A percentile compares a stretch with the other conserved stretches of the same genome.
Conservation (phyloP, 1,140 invertebrate species). For the Dendrolimus punctatus region DNA sequence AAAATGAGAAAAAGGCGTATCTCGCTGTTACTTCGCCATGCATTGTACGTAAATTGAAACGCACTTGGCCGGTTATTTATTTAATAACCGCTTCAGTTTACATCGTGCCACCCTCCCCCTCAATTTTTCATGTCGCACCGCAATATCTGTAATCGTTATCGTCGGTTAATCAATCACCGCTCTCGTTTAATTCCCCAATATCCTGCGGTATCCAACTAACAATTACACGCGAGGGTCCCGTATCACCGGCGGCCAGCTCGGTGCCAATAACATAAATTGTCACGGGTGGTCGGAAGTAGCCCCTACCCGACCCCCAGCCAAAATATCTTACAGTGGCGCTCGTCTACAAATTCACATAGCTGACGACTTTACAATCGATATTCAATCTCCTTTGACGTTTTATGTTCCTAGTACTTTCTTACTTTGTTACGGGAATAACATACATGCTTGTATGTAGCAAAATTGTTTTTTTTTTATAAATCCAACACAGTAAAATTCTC, state of each 20-base stretch:
- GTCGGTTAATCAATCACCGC: conserved; percentile 62
- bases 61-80: no score
- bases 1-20: no score
- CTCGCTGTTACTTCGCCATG: no score
- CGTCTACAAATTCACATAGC: conserved; percentile 37
- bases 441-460: conserved; percentile 44
- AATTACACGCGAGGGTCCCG: conserved; percentile 61
- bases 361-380: conserved; percentile 66
- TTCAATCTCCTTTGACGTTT: conserved; percentile 68
- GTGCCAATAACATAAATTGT: conserved; percentile 68
- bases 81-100: conserved; percentile 21
- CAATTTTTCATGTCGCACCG: conserved; percentile 32
- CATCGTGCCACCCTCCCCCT: conserved; percentile 8
- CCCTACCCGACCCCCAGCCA: conserved; percentile 16
- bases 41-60: no score
- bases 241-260: conserved; percentile 47
- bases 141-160: conserved; percentile 60
- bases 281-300: conserved; percentile 45
- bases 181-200: conserved; percentile 65
- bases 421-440: conserved; percentile 58
- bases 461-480: conserved; percentile 6
- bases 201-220: conserved; percentile 61
- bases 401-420: conserved; percentile 59
- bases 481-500: no score
- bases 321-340: conserved; percentile 4